Evolutionary conservation across 2,888 invertebrate species (phyloP).

Genomic region (Drosophila lacicola): DNA sequence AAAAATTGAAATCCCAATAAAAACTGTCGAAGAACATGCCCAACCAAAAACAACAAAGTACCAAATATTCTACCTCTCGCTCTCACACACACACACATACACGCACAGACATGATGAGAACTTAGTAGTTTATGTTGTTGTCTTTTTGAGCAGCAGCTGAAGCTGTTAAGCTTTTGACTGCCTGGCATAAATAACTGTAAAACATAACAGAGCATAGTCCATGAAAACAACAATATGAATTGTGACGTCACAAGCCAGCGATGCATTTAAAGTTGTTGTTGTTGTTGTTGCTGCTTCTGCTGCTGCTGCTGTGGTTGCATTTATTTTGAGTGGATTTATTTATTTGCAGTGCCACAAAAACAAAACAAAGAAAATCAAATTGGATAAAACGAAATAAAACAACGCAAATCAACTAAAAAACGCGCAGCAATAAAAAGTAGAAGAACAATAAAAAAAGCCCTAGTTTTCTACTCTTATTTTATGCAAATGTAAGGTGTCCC

Average conservation of each 20-base stretch:
- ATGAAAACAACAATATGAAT: constrained; percentile 9
- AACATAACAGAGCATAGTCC: constrained; percentile 26
- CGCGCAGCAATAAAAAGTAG: constrained; percentile 14
- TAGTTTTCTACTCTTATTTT: constrained; percentile 56
- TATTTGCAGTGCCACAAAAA: constrained; percentile 34
- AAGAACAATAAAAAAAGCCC: constrained; percentile 36
- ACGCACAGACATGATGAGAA: constrained; percentile 10
- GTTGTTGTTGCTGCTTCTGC: constrained; percentile 17
- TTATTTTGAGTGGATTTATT: constrained; percentile 68
- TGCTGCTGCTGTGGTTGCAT: constrained; percentile 47
- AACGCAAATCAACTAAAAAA: constrained; percentile 45
- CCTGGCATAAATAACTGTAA: constrained; percentile 52
- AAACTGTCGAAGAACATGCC: neutral
- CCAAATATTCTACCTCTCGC: neutral
- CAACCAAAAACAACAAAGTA: constrained; percentile 9
- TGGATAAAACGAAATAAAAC: constrained; percentile 30
- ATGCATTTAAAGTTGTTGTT: constrained; percentile 12
- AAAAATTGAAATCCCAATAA: neutral
- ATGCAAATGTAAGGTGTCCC: constrained; percentile 62
- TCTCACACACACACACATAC: neutral
- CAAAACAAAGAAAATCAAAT: constrained; percentile 5
- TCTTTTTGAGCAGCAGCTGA: constrained; percentile 8
- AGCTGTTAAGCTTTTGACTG: constrained; percentile 25
- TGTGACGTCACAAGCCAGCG: constrained; percentile 26
- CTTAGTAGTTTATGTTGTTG: constrained; percentile 7